A percentile compares a stretch with the other conserved stretches of the same genome.
Conservation (phyloP, 2,888 invertebrate species). For the Lordiphosa andalusiaca region DNA sequence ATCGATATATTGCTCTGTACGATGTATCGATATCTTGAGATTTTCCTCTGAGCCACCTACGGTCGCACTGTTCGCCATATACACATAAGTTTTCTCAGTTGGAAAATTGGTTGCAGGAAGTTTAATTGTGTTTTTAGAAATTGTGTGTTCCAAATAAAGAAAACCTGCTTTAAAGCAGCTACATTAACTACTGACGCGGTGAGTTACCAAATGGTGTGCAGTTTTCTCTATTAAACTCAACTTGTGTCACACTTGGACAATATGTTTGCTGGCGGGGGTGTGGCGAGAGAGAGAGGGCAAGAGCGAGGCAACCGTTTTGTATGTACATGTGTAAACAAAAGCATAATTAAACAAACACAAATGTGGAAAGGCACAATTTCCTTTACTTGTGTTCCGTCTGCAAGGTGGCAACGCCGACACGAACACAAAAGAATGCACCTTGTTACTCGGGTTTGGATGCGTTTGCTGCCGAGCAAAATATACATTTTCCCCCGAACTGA, state of each 20-base stretch:
- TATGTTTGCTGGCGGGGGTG: conserved; percentile 7
- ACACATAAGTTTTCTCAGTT: conserved; percentile 47
- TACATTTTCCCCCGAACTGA: neutral
- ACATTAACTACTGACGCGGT: conserved; percentile 64
- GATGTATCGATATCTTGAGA: too few species aligned
- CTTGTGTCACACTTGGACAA: conserved; percentile 7
- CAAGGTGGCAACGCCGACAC: too few species aligned
- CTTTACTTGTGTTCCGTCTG: conserved; percentile 1
- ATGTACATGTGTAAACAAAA: conserved; percentile 2
- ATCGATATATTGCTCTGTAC: too few species aligned
- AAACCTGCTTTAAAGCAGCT: conserved; percentile 71
- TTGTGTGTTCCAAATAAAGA: conserved; percentile 57
- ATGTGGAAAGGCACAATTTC: conserved; percentile 12
- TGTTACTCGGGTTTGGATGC: neutral
- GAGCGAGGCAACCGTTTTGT: conserved; percentile 2
- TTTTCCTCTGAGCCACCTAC: neutral
- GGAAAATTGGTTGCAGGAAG: conserved; percentile 43
- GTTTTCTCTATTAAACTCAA: neutral
- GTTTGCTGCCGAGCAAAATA: neutral
- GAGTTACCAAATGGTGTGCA: conserved; percentile 53
- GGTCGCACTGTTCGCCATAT: conserved; percentile 34
- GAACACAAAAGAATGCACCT: conserved; percentile 14
- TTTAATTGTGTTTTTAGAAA: conserved; percentile 49
- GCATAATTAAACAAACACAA: neutral
- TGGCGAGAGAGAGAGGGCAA: conserved; percentile 32